These are phyloP conservation scores for Smittia aterrima DNA, from an alignment of 2,888 invertebrate genomes.

Conservation along the genomic window DNA sequence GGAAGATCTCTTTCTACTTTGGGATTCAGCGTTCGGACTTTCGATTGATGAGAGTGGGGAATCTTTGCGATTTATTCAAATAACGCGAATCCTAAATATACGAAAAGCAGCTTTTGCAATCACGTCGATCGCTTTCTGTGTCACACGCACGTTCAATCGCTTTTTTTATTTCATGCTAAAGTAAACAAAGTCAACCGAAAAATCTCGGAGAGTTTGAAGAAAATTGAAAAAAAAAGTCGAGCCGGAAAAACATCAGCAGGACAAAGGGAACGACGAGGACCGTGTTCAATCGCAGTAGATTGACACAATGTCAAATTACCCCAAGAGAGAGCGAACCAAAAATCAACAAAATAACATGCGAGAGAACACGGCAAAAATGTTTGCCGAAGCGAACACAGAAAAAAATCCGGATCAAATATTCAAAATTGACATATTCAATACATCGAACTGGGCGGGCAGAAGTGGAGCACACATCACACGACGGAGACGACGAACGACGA, in stretches of 20 bases:
- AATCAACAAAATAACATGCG: conserved; percentile 11
- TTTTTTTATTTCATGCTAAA: neutral
- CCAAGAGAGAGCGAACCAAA: neutral
- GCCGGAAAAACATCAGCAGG: neutral
- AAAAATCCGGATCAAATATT: conserved; percentile 30
- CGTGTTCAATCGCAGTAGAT: conserved; percentile 10
- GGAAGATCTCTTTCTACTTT: too few species aligned
- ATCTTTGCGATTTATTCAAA: too few species aligned
- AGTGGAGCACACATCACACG: neutral
- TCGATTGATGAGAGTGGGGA: neutral
- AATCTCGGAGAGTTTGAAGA: neutral
- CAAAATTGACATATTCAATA: conserved; percentile 38
- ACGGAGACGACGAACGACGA: too few species aligned
- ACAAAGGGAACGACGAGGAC: neutral
- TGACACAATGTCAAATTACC: conserved; percentile 25
- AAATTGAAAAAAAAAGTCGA: neutral
- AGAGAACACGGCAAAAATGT: conserved; percentile 11
- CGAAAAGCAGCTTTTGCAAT: too few species aligned
- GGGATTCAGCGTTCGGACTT: neutral
- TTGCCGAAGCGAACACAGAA: conserved; percentile 4
- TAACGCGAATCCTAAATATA: too few species aligned
- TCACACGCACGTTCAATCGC: neutral
- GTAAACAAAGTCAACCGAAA: conserved; percentile 1
- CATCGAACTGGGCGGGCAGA: neutral
- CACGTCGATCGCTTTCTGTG: too few species aligned